phyloP scores from a whole-genome alignment of 2,888 invertebrate genomes.

The Entomobrya multifasciata region DNA sequence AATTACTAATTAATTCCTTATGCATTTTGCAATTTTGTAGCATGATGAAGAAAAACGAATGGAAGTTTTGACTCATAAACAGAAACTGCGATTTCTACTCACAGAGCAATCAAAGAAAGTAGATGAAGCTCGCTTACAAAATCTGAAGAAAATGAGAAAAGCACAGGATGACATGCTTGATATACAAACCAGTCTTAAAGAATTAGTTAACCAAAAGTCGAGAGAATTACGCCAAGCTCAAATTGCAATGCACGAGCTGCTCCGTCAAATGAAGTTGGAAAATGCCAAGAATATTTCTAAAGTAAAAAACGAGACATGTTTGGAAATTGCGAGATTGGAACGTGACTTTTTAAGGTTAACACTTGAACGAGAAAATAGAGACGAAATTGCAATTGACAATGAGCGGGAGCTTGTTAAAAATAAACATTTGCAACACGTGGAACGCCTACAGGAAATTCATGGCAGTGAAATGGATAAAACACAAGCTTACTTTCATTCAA shows the following conservation, averaged over 20 bases:
- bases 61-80: slow-evolving; percentile 93
- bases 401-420: slow-evolving; percentile 95
- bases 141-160: slow-evolving; percentile 74
- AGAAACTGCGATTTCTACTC: slow-evolving; percentile 83
- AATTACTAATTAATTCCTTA: neutral
- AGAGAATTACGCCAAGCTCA: slow-evolving; percentile 71
- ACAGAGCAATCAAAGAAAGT: slow-evolving; percentile 76
- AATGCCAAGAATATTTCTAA: slow-evolving; percentile 84
- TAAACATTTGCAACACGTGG: slow-evolving; percentile 93
- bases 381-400: slow-evolving; percentile 80
- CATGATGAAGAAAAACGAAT: slow-evolving; percentile 92
- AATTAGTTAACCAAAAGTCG: slow-evolving; percentile 68
- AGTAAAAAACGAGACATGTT: slow-evolving; percentile 85
- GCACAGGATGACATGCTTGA: slow-evolving; percentile 75
- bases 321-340: slow-evolving; percentile 86
- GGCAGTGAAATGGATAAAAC: slow-evolving; percentile 93
- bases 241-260: slow-evolving; percentile 68
- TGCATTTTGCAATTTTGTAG: slow-evolving; percentile 81
- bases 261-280: slow-evolving; percentile 80
- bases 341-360: slow-evolving; percentile 86
- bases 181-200: slow-evolving; percentile 68
- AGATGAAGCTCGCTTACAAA: slow-evolving; percentile 73
- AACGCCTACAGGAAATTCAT: slow-evolving; percentile 89
- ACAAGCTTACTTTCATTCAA: slow-evolving; percentile 97
- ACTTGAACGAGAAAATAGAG: slow-evolving; percentile 83